Evolutionary conservation across 2,888 invertebrate genomes (phyloP), one percentile per base, ranked within the genome.

Genomic region (Mesorhabditis spiculigera): DNA sequence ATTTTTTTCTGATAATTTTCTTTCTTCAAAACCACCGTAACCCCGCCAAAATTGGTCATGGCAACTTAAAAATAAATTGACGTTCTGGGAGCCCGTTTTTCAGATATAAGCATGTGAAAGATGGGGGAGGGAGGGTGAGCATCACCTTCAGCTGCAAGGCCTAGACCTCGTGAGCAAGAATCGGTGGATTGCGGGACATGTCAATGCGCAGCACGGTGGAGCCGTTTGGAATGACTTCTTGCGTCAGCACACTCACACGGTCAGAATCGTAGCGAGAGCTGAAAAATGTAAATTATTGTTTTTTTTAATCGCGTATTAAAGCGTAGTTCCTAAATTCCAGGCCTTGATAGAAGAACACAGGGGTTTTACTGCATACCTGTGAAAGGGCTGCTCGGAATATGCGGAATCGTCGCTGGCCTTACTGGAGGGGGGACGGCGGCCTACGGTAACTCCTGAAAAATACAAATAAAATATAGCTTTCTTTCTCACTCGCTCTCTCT

Each of bases 401-500:
- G 79, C 80, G n/a, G 80, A 81, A 69, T 81, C 81, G 69, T 81
- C 81, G 50, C 76, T 75, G 74, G 78, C 74, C 43, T 77, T 77
- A 45, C 74, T 75, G 63, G 75, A 74, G 10, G 76, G 76, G 5
- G 78, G 75, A 4, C 76, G 75, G 8, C 76, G 63, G 44, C 70
- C 68, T 16, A 72, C 68, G 6, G 74, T 70, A 58, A 67, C 72
- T 1, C 69, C 71, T 64, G 71, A 74, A 5, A 68, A 62, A 13
- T 70, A 50, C 8, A 13, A n/a, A 50, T 50, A 50, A 28, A 28
- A 28, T 28, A 28, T 28, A 28, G 28, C 28, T 50, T 50, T 13
- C 10, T 50, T 50, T 1, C n/a, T 10, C 58, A 13, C n/a, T 50
- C 1, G n/a, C n/a, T 63, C 63, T 16, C 41, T 13, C n/a, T 16